These are phyloP conservation scores for Lycaon pictus DNA, from an alignment of 2,113 vertebrate genomes.

Conservation along the genomic window DNA sequence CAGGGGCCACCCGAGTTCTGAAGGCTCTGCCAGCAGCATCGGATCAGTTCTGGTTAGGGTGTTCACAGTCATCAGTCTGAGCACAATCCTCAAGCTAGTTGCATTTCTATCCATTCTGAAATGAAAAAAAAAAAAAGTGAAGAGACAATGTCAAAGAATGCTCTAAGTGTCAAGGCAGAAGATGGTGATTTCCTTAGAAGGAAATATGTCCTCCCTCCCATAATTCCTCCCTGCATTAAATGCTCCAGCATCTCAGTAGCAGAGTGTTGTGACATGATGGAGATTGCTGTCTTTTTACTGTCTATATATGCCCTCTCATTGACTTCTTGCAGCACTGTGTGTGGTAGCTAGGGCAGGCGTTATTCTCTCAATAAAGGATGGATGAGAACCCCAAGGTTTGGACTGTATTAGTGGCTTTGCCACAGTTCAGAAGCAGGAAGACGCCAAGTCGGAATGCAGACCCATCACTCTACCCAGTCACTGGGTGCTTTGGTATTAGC, in stretches of 20 bases:
- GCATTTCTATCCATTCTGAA: slow-evolving; percentile 30
- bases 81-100: slow-evolving; percentile 42
- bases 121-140: not conserved
- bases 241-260: not conserved
- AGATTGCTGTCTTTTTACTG: not conserved
- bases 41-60: slow-evolving; percentile 52
- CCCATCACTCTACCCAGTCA: not conserved
- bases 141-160: not conserved
- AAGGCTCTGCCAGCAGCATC: slow-evolving; percentile 8
- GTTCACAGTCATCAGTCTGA: slow-evolving; percentile 37
- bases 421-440: not conserved
- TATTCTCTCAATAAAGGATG: not conserved
- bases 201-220: not conserved
- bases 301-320: not conserved
- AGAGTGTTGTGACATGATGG: not conserved
- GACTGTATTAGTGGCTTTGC: not conserved
- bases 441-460: not conserved
- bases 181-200: not conserved
- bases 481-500: not conserved
- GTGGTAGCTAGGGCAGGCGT: not conserved
- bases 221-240: not conserved
- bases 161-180: not conserved
- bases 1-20: slow-evolving; percentile 27
- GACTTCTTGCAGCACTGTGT: not conserved
- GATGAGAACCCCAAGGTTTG: not conserved